Evolutionary conservation across 30 jellyfish, hydroid and myxozoan genomes (phyloP), one percentile per base, ranked within the genome.

Genomic region (Phacellophora camtschatica): DNA sequence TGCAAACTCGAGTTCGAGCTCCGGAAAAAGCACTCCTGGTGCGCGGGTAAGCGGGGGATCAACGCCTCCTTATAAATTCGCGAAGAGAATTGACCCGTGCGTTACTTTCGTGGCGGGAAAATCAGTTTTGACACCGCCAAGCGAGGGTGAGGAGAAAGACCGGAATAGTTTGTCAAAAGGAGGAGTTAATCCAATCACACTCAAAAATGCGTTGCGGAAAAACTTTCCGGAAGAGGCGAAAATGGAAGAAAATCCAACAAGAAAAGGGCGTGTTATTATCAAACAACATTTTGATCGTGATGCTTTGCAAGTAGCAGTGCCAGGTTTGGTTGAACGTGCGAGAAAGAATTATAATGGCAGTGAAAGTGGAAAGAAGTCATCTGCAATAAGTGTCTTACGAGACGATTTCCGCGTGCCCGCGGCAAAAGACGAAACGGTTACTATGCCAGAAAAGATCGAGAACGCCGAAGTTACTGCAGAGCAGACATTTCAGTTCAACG

Each of bases 311-410:
- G 89, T 94, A 12, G 74, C 96, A 15, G 55, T 70, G 16, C 94
- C 90, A 13, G 95, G 95, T 2, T 74, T 74, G 22, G 87, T 51
- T 10, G 91, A 90, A 57, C 79, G 92, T 19, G 71, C 75, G 22
- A 90, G 83, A 29, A 86, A 69, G 8, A 18, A 57, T 15, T 77
- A 74, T 71, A 81, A 66, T 41, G n/a, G 56, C 0, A 75, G 65
- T 24, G 79, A 71, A 5, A 31, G 11, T 24, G 61, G 66, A 11
- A 70, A 97, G 39, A 92, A 82, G 59, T 67, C 88, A 25, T 90
- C 98, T 15, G 97, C 97, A 0, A 94, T 97, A 1, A 75, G 90
- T 30, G 96, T 82, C 43, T 55, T 94, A 35, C 71, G 98, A 23
- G 94, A 82, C 35, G 94, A 82, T 67, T 82, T 82, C 37, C 85